These are phyloP conservation scores for Margarornis squamiger DNA, from an alignment of 2,797 vertebrate genomes.

Conservation along the genomic window DNA sequence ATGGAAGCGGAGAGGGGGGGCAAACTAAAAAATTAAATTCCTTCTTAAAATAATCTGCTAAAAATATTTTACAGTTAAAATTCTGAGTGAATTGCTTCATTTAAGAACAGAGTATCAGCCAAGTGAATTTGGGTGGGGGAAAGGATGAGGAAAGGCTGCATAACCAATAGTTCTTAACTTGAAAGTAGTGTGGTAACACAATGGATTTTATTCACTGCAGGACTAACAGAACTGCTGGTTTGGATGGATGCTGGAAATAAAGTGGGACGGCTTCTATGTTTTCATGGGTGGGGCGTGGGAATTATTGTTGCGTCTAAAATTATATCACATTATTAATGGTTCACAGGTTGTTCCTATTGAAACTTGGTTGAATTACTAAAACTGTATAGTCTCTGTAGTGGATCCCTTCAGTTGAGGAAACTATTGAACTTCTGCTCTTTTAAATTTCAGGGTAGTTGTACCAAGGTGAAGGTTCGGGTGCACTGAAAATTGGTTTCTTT, in stretches of 20 bases:
- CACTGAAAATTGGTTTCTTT: not conserved
- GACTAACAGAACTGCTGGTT: not conserved
- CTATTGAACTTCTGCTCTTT: not conserved
- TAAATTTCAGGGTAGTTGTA: not conserved
- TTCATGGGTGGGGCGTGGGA: not conserved
- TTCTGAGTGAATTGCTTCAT: not conserved
- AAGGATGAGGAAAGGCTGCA: fast-evolving
- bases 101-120: not conserved
- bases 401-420: not conserved
- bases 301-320: not conserved
- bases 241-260: not conserved
- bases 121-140: not conserved
- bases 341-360: not conserved
- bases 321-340: not conserved
- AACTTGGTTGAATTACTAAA: not conserved
- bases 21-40: not conserved
- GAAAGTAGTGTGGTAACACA: not conserved
- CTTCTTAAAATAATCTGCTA: not conserved
- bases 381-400: fast-evolving
- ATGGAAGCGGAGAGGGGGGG: too few species aligned
- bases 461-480: not conserved
- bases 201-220: fast-evolving
- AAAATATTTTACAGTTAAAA: not conserved
- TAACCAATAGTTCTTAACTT: not conserved
- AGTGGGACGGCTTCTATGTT: not conserved